phyloP scores from a whole-genome alignment of 2,888 invertebrate species.

The Alsophila aescularia region DNA sequence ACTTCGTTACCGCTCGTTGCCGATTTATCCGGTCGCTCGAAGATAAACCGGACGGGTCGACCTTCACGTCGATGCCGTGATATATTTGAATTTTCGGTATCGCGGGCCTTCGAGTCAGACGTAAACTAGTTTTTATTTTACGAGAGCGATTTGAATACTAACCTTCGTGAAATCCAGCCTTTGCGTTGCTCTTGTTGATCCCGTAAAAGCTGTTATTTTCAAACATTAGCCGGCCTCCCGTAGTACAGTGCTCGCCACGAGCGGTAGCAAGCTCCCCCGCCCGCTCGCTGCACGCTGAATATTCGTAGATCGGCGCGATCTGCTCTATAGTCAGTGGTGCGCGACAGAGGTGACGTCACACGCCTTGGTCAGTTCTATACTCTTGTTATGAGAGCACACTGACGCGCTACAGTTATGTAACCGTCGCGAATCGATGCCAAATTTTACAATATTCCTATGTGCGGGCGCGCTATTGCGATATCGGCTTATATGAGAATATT shows the following conservation, averaged over 20 bases:
- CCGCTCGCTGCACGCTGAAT: constrained; percentile 12
- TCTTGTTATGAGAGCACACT: constrained; percentile 26
- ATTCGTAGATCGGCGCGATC: constrained; percentile 19
- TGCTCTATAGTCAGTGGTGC: constrained; percentile 34
- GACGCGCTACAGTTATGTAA: constrained; percentile 34
- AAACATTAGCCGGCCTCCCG: background rate
- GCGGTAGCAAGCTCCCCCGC: constrained; percentile 18
- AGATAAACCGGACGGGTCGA: background rate
- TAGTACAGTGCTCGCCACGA: background rate
- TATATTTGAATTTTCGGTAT: background rate
- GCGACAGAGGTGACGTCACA: constrained; percentile 25
- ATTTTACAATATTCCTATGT: constrained; percentile 36
- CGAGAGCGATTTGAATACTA: background rate
- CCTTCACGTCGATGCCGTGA: background rate
- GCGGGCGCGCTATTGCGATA: constrained; percentile 24
- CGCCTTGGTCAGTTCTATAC: constrained; percentile 19
- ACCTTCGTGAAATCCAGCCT: constrained; percentile 21
- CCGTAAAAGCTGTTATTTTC: constrained; percentile 26
- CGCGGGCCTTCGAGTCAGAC: background rate
- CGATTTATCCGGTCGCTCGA: background rate
- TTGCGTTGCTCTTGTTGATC: constrained; percentile 19
- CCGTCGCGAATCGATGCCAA: constrained; percentile 23
- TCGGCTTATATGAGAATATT: constrained; percentile 15
- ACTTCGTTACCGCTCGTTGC: background rate
- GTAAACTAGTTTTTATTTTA: too few relatives aligned